A percentile compares a stretch with the other conserved stretches of the same genome.
These are phyloP conservation scores for Apostichopus japonicus DNA, from an alignment of 35 echinoderm and acorn worm genomes.

Conservation along the genomic window DNA sequence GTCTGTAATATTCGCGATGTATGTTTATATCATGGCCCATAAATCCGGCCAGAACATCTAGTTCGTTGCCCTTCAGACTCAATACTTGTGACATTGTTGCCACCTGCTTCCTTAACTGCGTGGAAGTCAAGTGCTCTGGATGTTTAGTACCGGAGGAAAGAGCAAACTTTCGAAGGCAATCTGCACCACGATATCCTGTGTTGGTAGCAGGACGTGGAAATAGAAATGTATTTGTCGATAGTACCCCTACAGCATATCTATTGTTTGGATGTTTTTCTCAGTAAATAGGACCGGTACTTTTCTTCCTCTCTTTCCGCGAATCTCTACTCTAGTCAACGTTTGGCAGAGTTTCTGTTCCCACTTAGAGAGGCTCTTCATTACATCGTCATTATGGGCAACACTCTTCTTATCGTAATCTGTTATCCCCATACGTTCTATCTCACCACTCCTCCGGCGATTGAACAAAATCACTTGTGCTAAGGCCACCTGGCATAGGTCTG, in stretches of 20 bases:
- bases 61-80: slow-evolving; percentile 62
- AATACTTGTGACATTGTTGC: slow-evolving; percentile 64
- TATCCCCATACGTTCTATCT: neutral
- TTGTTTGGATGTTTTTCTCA: neutral
- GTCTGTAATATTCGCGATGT: slow-evolving; percentile 67
- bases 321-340: neutral
- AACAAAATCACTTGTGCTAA: neutral
- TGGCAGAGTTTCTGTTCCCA: neutral
- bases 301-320: neutral
- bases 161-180: neutral
- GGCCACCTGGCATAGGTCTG: neutral
- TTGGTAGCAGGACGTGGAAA: neutral
- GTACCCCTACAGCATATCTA: neutral
- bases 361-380: neutral
- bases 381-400: neutral
- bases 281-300: neutral
- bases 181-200: neutral
- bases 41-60: slow-evolving; percentile 75
- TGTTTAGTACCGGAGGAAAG: neutral
- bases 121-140: slow-evolving; percentile 63
- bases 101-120: slow-evolving; percentile 68
- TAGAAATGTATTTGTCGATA: neutral
- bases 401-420: neutral
- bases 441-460: neutral
- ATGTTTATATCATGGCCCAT: slow-evolving; percentile 73